A percentile compares a stretch with the other conserved stretches of the same genome.
phyloP scores from a whole-genome alignment of 2,113 vertebrate genomes.

The Melanerpes formicivorus region DNA sequence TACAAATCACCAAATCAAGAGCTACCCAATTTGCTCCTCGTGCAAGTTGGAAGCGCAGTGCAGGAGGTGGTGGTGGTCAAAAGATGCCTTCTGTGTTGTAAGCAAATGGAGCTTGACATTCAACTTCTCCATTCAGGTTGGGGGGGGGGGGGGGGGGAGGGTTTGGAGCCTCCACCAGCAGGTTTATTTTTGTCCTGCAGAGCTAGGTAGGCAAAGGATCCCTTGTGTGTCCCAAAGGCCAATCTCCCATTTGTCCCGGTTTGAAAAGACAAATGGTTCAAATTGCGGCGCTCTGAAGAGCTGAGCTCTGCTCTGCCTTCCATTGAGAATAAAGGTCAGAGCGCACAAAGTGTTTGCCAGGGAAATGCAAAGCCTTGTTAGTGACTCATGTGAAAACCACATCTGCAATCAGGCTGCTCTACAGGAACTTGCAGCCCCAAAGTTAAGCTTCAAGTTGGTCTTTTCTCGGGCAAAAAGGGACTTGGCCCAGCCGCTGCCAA shows the following conservation, averaged over 20 bases:
- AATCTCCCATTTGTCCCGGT: not conserved
- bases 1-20: not conserved
- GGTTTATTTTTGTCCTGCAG: not conserved
- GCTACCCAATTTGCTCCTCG: not conserved
- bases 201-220: not conserved
- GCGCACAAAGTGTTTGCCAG: not conserved
- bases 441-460: not conserved
- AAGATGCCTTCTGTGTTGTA: not conserved
- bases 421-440: not conserved
- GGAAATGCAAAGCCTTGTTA: not conserved
- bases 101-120: constrained; percentile 41
- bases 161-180: not conserved
- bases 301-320: not conserved
- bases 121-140: not conserved
- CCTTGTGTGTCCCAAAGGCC: not conserved
- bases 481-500: not conserved
- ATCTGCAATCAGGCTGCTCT: not conserved
- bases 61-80: not conserved
- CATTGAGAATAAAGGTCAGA: not conserved
- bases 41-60: not conserved
- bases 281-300: not conserved
- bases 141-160: no score
- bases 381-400: not conserved
- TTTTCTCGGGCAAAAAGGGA: not conserved
- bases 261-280: not conserved